A percentile compares a stretch with the other conserved stretches of the same genome.
Conservation (phyloP, 64 coral and sea anemone species). For the Catalaphyllia jardinei region DNA sequence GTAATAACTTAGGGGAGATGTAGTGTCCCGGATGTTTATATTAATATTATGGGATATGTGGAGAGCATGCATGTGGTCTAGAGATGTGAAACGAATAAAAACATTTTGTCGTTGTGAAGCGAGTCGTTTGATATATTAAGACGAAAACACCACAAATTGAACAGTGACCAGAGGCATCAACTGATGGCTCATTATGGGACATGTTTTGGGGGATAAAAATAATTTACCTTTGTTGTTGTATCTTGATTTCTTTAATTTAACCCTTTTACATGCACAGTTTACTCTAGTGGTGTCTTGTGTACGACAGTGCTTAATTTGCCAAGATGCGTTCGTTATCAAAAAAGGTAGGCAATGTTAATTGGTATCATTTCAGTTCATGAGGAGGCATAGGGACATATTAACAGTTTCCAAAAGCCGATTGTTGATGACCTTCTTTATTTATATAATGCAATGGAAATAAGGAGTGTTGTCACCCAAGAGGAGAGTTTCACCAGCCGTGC, state of each 20-base stretch:
- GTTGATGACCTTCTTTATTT: conserved; percentile 46
- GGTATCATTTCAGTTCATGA: conserved; percentile 51
- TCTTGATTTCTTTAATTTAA: conserved; percentile 58
- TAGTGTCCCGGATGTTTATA: too few species aligned
- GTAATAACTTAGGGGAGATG: too few species aligned
- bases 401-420: conserved; percentile 35
- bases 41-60: too few species aligned
- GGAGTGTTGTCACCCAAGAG: background rate
- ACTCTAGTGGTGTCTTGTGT: conserved; percentile 44
- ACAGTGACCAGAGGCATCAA: too few species aligned
- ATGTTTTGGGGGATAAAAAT: conserved; percentile 5
- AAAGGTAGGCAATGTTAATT: conserved; percentile 44
- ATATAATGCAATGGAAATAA: conserved; percentile 6
- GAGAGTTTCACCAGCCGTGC: background rate
- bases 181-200: too few species aligned
- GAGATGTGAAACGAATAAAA: too few species aligned
- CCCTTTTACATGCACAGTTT: conserved; percentile 23
- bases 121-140: background rate
- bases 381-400: conserved; percentile 26
- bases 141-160: background rate
- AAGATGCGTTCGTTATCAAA: conserved; percentile 27
- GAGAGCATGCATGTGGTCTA: too few species aligned
- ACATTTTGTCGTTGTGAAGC: too few species aligned
- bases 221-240: conserved; percentile 36
- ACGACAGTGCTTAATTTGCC: conserved; percentile 56